Percentiles rank a stretch among this genome's conserved stretches.
Conservation (phyloP, 2,797 vertebrate genomes). For the Catamblyrhynchus diadema region DNA sequence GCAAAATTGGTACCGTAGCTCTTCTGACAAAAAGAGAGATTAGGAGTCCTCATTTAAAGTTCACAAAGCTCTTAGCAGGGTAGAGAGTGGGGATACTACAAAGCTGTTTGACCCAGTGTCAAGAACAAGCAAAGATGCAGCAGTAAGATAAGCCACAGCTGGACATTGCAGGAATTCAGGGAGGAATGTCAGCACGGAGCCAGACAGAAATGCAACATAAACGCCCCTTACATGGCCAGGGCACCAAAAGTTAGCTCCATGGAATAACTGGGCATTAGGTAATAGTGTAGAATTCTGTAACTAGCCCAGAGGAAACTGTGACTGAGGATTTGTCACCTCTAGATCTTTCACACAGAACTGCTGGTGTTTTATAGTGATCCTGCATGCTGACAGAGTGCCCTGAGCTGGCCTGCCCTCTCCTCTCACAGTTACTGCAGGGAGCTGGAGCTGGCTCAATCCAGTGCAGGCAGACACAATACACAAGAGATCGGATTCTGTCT, state of each 20-base stretch:
- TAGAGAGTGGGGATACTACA: conserved; percentile 35
- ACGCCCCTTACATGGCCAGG: background rate
- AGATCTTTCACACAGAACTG: background rate
- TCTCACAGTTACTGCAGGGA: background rate
- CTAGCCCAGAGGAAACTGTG: background rate
- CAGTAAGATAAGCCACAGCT: conserved; percentile 39
- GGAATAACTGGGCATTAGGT: background rate
- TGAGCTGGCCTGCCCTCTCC: background rate
- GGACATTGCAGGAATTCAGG: conserved; percentile 53
- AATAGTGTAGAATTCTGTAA: background rate
- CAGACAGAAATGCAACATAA: background rate
- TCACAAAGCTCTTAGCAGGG: conserved; percentile 32
- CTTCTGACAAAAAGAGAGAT: conserved; percentile 38
- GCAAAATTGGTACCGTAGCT: conserved; percentile 19
- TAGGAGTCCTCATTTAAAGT: conserved; percentile 39
- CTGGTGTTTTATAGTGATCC: background rate
- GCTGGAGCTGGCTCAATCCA: background rate
- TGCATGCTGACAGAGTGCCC: background rate
- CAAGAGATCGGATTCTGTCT: background rate
- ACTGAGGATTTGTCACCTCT: background rate
- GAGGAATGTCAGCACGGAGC: conserved; percentile 34
- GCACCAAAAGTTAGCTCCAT: background rate
- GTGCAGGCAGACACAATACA: background rate
- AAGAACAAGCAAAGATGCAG: conserved; percentile 57
- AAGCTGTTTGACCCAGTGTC: conserved; percentile 64